phyloP scores from a whole-genome alignment of 2,113 vertebrate species.

The Pelecanus crispus region DNA sequence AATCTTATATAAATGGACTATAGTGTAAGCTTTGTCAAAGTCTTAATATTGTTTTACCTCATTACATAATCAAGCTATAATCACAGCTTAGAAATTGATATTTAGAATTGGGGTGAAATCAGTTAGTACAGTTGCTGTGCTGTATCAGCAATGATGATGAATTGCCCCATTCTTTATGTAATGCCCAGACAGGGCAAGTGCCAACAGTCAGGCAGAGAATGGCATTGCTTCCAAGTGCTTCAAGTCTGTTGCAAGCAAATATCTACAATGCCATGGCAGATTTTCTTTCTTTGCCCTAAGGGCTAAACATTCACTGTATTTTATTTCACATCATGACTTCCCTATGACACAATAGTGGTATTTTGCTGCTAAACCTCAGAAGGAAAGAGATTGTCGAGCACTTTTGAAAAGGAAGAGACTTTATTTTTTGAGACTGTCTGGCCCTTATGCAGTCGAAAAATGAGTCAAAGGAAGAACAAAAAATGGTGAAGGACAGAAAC shows the following conservation, averaged over 20 bases:
- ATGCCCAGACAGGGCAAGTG: not conserved
- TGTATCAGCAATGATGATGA: not conserved
- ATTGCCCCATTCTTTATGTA: not conserved
- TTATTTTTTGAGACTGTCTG: not conserved
- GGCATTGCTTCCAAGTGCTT: not conserved
- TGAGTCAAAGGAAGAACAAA: not conserved
- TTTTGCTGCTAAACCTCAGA: not conserved
- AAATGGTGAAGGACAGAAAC: not conserved
- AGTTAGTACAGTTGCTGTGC: not conserved
- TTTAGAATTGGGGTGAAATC: not conserved
- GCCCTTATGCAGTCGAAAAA: not conserved
- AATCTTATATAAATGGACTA: conserved; percentile 31
- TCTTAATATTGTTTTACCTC: conserved; percentile 2
- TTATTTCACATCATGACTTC: not conserved
- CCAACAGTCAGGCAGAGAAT: not conserved
- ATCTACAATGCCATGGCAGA: not conserved
- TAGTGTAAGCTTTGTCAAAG: not conserved
- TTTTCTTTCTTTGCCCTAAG: not conserved
- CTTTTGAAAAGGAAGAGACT: not conserved
- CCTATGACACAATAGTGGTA: not conserved
- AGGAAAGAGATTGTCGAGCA: not conserved
- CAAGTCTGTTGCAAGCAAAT: not conserved
- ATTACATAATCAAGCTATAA: conserved; percentile 5
- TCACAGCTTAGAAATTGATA: not conserved
- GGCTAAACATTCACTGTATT: not conserved